Evolutionary conservation across 2,113 vertebrate genomes (phyloP), one percentile per base, ranked within the genome.

Genomic region (Lota lota): DNA sequence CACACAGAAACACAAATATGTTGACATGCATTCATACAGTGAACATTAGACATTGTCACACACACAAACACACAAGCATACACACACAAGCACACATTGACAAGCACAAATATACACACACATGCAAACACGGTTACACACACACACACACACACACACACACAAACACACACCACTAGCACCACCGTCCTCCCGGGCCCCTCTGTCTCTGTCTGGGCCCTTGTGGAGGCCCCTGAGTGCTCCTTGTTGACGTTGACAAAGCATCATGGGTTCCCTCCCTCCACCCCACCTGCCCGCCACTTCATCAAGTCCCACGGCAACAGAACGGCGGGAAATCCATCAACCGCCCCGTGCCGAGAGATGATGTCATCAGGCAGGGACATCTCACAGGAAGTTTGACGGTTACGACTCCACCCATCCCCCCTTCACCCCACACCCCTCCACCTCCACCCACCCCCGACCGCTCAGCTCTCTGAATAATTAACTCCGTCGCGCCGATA

Each of bases 321-420:
- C 78, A 79, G 86, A 85, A 80, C 68, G 79, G 75, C 61, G 61
- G 86, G 78, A 85, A 71, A 90, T 90, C 83, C 81, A 88, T 90
- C 88, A 91, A 4, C 78, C 73, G 80, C 80, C 73, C 72, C 79
- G 75, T 47, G 65, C 80, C 79, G 87, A 87, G 81, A 84, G 83
- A 90, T 87, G 86, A 88, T 88, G 88, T 89, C 88, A 90, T 89
- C 85, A 80, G 66, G 66, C 69, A 83, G 77, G 68, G 76, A 73
- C 61, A 3, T 81, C 72, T 83, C 85, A 81, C 73, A 19, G 63
- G 73, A 84, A 81, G 68, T 75, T 62, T 28, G 71, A 33, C 28
- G 28, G 28, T 33, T 6, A 2, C 28, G 28, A 33, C 28, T 33
- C 28, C 28, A 33, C 28, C 28, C 28, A 4, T 33, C 28, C 28